Evolutionary conservation across 2,797 vertebrate genomes (phyloP).

Genomic region (Poliocrania exsul): DNA sequence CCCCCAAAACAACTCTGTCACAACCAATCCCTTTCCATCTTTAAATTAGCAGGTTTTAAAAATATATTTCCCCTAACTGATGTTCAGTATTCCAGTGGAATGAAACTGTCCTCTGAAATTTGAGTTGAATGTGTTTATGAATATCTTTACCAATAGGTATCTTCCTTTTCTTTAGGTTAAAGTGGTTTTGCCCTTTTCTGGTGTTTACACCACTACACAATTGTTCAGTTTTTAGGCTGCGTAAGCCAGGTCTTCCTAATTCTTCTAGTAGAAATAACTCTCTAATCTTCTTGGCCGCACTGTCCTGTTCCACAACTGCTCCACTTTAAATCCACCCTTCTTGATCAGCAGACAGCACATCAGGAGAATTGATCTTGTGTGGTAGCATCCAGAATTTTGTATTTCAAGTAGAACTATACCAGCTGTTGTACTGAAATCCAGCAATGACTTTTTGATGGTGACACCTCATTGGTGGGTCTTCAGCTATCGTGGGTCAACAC

Average conservation of each 20-base stretch:
- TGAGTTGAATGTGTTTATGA: neutral
- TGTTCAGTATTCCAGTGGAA: neutral
- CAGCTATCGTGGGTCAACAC: neutral
- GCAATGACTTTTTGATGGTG: neutral
- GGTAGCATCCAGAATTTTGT: neutral
- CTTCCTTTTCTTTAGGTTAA: neutral
- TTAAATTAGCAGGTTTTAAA: conserved; percentile 8
- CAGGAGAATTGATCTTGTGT: neutral
- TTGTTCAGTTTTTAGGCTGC: neutral
- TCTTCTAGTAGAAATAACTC: neutral
- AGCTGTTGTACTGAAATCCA: neutral
- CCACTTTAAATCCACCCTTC: neutral
- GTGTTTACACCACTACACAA: neutral
- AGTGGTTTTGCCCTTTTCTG: neutral
- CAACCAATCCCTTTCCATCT: neutral
- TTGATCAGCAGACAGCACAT: neutral
- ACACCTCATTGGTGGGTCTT: neutral
- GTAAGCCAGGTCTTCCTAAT: neutral
- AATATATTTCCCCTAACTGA: neutral
- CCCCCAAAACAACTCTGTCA: neutral
- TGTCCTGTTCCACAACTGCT: neutral
- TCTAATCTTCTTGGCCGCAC: neutral
- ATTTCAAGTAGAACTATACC: neutral
- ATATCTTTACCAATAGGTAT: neutral
- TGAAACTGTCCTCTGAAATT: neutral